These are phyloP conservation scores for Trypoxylon attenuatum DNA, from an alignment of 2,888 invertebrate species.

Conservation along the genomic window DNA sequence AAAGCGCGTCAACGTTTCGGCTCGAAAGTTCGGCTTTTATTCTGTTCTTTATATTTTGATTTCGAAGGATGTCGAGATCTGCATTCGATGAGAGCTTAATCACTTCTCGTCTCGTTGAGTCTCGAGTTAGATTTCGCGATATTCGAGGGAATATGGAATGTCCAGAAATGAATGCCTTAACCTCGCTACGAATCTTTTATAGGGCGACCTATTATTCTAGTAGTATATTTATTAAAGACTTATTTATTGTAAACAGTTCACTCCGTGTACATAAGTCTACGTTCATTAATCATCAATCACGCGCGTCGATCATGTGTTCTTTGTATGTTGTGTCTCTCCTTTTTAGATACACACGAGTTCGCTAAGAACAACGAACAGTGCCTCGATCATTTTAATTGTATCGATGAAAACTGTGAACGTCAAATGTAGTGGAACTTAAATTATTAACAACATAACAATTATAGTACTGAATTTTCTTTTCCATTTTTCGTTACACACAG, in stretches of 20 bases:
- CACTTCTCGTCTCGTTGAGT: not conserved
- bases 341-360: conserved; percentile 36
- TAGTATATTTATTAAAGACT: conserved; percentile 67
- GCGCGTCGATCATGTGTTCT: conserved; percentile 54
- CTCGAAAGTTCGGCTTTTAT: no score
- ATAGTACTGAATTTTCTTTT: no score
- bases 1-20: no score
- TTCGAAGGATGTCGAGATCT: no score
- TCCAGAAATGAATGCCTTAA: conserved; percentile 37
- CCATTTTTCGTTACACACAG: no score
- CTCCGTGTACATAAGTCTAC: conserved; percentile 57
- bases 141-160: conserved; percentile 10
- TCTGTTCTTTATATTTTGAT: no score
- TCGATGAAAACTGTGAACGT: no score
- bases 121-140: conserved; percentile 28
- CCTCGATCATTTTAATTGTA: no score
- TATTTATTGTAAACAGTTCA: conserved; percentile 63
- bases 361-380: conserved; percentile 43
- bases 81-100: not conserved
- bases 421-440: no score
- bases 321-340: conserved; percentile 51
- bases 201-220: conserved; percentile 57
- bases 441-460: no score
- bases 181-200: conserved; percentile 51
- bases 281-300: conserved; percentile 53